Conservation (phyloP, 2,888 invertebrate genomes). For the Tipula vernalis region DNA sequence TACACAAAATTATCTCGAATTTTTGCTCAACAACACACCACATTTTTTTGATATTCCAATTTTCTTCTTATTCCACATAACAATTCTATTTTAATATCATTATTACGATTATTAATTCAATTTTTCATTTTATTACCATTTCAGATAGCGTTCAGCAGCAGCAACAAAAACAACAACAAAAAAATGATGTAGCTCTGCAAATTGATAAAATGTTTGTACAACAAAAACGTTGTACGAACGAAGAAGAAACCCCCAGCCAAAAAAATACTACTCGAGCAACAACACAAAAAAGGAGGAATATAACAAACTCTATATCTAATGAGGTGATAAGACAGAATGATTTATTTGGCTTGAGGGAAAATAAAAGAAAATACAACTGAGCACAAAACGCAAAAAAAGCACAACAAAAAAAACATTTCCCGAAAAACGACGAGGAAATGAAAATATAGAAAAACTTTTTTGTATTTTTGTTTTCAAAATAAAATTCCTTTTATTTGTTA, state of each 20-base stretch:
- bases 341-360: constrained; percentile 4
- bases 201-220: not conserved
- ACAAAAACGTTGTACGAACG: not conserved
- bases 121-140: not conserved
- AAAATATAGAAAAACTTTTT: not conserved
- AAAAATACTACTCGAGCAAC: not conserved
- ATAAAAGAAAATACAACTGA: not conserved
- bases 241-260: not conserved
- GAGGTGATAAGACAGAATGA: not conserved
- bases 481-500: not conserved
- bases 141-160: not conserved
- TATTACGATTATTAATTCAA: not conserved
- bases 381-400: not conserved
- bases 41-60: too few species aligned
- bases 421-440: not conserved
- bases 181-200: not conserved
- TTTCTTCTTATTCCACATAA: not conserved
- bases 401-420: not conserved
- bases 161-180: not conserved
- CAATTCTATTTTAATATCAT: not conserved
- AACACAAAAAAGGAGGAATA: not conserved
- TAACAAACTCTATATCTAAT: not conserved
- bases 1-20: too few species aligned
- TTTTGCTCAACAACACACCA: too few species aligned
- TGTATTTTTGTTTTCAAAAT: not conserved